Evolutionary conservation across 2,888 invertebrate species (phyloP).

Genomic region (Tanytarsus gracilentus): DNA sequence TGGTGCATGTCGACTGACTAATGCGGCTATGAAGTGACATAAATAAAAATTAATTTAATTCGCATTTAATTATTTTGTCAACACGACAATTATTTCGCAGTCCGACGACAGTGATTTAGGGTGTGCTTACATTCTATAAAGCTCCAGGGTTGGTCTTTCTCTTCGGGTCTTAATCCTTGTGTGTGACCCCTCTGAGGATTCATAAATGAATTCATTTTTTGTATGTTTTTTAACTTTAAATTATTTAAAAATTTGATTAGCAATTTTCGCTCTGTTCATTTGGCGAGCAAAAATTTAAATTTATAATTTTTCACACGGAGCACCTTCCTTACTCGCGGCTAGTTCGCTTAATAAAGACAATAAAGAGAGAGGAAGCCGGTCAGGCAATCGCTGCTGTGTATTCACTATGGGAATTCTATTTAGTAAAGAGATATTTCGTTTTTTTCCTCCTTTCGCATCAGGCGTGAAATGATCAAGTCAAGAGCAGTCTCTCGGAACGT

Average conservation of each 20-base stretch:
- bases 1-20: conserved; percentile 14
- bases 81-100: not conserved
- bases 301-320: not conserved
- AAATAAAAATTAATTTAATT: not conserved
- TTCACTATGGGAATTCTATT: too few relatives aligned
- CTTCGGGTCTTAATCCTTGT: not conserved
- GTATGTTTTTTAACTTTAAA: not conserved
- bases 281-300: not conserved
- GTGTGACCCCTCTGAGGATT: conserved; percentile 8
- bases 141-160: conserved; percentile 1
- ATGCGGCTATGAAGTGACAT: conserved; percentile 7
- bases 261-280: not conserved
- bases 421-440: too few relatives aligned
- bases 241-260: too few relatives aligned
- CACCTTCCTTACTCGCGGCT: too few relatives aligned
- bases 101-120: not conserved
- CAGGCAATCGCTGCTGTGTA: not conserved
- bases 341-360: not conserved
- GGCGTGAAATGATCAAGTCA: too few relatives aligned
- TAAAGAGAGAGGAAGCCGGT: not conserved
- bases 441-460: too few relatives aligned
- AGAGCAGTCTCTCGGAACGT: too few relatives aligned
- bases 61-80: not conserved
- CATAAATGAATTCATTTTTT: conserved; percentile 13
- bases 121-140: conserved; percentile 15